Evolutionary conservation across 2,888 invertebrate species (phyloP).

Genomic region (Pristionchus mayeri): DNA sequence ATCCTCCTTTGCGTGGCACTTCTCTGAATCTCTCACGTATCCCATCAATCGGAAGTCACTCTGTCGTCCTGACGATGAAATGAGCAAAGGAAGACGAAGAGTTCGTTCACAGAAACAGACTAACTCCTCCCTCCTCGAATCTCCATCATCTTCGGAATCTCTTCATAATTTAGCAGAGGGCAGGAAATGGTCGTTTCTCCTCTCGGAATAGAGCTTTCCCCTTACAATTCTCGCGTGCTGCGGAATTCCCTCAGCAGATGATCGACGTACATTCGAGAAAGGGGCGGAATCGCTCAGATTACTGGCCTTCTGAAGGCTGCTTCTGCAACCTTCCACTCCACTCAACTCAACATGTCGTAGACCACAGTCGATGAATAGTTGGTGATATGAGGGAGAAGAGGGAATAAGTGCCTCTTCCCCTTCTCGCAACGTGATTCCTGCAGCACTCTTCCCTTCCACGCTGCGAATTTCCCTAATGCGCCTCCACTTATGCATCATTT

Average conservation of each 20-base stretch:
- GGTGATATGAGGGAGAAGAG: too few species aligned
- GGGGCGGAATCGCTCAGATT: conserved; percentile 28
- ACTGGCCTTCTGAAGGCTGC: too few species aligned
- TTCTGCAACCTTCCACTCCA: too few species aligned
- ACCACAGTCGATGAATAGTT: too few species aligned
- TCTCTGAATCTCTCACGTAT: not conserved
- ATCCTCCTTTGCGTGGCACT: too few species aligned
- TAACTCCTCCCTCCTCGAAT: not conserved
- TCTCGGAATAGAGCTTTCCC: not conserved
- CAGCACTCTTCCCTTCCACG: not conserved
- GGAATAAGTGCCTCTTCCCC: too few species aligned
- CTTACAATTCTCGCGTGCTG: not conserved
- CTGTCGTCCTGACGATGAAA: not conserved
- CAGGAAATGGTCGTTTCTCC: not conserved
- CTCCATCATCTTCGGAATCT: not conserved
- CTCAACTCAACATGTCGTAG: too few species aligned
- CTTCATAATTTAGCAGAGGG: not conserved
- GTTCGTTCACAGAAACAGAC: not conserved
- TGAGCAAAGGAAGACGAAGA: not conserved
- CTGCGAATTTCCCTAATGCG: conserved; percentile 15
- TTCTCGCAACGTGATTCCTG: too few species aligned
- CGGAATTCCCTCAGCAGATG: not conserved
- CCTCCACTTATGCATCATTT: not conserved
- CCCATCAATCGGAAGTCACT: not conserved
- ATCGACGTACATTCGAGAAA: not conserved